These are phyloP conservation scores for Hystrix brachyura DNA, from an alignment of 2,113 vertebrate genomes.

Conservation along the genomic window DNA sequence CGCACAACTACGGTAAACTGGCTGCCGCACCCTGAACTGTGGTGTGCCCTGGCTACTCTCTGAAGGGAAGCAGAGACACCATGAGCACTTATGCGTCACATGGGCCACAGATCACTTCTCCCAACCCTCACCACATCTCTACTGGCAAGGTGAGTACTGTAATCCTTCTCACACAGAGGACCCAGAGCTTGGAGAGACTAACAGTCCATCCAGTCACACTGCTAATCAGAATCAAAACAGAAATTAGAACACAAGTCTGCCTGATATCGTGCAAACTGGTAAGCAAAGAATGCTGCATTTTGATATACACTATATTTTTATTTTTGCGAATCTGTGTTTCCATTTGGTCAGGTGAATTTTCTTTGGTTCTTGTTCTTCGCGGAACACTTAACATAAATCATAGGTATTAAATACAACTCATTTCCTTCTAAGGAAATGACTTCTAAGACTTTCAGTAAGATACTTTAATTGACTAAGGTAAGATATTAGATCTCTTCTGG, in stretches of 20 bases:
- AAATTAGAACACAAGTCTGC: neutral
- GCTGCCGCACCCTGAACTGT: neutral
- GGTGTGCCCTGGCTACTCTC: neutral
- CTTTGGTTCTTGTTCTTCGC: neutral
- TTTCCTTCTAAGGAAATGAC: neutral
- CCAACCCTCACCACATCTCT: neutral
- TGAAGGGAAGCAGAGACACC: neutral
- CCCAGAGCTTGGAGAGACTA: neutral
- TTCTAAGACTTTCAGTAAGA: slow-evolving; percentile 6
- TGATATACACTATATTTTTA: neutral
- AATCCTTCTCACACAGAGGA: neutral
- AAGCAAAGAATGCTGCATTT: neutral
- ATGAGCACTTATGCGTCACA: neutral
- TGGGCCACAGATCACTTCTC: neutral
- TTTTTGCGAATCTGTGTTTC: slow-evolving; percentile 1
- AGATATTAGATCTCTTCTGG: slow-evolving; percentile 23
- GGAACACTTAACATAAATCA: slow-evolving; percentile 8
- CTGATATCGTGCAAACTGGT: neutral
- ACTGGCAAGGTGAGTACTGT: neutral
- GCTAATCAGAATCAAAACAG: neutral
- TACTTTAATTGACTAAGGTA: neutral
- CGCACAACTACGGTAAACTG: neutral
- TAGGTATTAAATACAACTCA: neutral
- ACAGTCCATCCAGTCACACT: neutral
- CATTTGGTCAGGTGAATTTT: neutral